Evolutionary conservation across 2,113 vertebrate genomes (phyloP), one percentile per base, ranked within the genome.

Genomic region (Osmerus eperlanus): DNA sequence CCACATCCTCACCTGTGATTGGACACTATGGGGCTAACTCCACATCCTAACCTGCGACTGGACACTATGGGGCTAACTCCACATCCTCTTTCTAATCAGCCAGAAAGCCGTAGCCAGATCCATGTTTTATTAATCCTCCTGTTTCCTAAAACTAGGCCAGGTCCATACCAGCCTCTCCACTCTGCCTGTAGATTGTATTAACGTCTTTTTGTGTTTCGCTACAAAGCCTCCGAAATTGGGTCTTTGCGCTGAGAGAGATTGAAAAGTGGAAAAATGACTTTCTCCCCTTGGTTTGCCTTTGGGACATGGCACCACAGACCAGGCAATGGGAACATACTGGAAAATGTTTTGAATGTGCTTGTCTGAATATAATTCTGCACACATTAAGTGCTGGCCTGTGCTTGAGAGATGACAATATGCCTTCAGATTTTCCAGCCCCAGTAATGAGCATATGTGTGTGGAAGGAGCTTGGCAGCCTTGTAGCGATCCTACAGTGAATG

Each of bases 101-200:
- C 58, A 29, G 67, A 64, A 72, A 81, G 56, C 60, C 71, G 72
- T 77, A 84, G 83, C 78, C 82, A 81, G 89, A 84, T 89, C 78
- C 78, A 90, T 93, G 82, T 86, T 93, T 93, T 86, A 84, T 89
- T 83, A 85, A 86, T 85, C 78, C 47, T 77, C 82, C 76, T 72
- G 84, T 89, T 87, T 23, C 61, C 67, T 52, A 76, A 83, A 90
- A 86, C 74, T 88, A 88, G 85, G 84, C 82, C 85, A 90, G 25
- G 41, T 28, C 15, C 18, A 8, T 4, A 23, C 28, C 18, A 25
- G n/a, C n/a, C 68, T 16, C 56, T 70, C 25, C 36, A 51, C 36
- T 62, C 64, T 47, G 25, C 32, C 21, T 14, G 62, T 74, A 28
- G 65, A 71, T 66, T 76, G 55, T 67, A 70, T 64, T 62, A 72